These are phyloP conservation scores for Apis laboriosa DNA, from an alignment of 1,140 invertebrate species.

Conservation along the genomic window DNA sequence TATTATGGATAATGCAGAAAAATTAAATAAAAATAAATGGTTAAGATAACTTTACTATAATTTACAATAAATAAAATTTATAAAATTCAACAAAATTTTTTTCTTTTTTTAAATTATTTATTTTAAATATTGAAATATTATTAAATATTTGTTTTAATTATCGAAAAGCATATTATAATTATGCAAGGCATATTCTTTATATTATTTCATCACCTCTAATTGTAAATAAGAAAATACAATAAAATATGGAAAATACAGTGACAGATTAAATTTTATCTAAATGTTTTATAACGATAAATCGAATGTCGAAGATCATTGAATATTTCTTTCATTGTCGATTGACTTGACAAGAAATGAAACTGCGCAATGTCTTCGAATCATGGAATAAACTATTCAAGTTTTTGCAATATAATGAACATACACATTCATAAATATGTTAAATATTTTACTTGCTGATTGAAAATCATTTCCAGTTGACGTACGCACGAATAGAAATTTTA, in stretches of 20 bases:
- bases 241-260: neutral
- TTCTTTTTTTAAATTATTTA: neutral
- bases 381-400: conserved; percentile 12
- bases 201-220: neutral
- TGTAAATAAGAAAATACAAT: neutral
- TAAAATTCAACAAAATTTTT: neutral
- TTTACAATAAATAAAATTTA: too few relatives aligned
- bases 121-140: neutral
- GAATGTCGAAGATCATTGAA: conserved; percentile 30
- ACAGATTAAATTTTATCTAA: conserved; percentile 17
- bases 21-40: too few relatives aligned
- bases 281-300: neutral
- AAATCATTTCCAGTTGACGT: neutral
- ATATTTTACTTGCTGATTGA: neutral
- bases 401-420: neutral
- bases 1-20: too few relatives aligned
- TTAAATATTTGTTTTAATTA: too few relatives aligned
- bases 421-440: neutral
- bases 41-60: too few relatives aligned
- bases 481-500: neutral
- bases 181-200: neutral
- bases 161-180: neutral
- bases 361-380: neutral
- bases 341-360: conserved; percentile 1
- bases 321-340: conserved; percentile 3